A percentile compares a stretch with the other conserved stretches of the same genome.
phyloP scores from a whole-genome alignment of 2,888 invertebrate species.

The Eilema depressum region DNA sequence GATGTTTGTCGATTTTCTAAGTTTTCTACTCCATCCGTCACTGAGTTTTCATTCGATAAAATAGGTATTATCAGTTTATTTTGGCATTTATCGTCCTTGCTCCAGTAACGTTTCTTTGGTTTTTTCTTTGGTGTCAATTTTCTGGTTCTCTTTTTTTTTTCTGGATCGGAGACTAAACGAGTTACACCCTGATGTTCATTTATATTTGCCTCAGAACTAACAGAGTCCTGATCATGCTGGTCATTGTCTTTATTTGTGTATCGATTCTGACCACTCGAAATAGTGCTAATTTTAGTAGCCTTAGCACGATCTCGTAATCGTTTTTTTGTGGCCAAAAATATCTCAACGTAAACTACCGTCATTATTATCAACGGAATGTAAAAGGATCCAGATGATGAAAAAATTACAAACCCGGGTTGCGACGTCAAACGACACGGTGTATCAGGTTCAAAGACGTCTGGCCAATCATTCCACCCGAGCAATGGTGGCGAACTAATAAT shows the following conservation, averaged over 20 bases:
- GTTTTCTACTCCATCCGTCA: slow-evolving; percentile 76
- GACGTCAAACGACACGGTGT: slow-evolving; percentile 95
- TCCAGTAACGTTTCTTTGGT: slow-evolving; percentile 86
- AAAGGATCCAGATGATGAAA: slow-evolving; percentile 97
- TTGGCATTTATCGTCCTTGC: slow-evolving; percentile 80
- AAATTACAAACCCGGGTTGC: slow-evolving; percentile 96
- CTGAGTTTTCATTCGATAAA: slow-evolving; percentile 80
- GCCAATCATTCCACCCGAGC: slow-evolving; percentile 98
- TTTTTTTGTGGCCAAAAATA: slow-evolving; percentile 96
- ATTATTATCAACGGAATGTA: slow-evolving; percentile 97
- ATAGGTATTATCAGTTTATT: slow-evolving; percentile 83
- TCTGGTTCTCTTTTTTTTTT: slow-evolving; percentile 75
- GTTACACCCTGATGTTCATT: slow-evolving; percentile 88
- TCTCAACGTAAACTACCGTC: slow-evolving; percentile 98
- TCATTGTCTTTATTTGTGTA: slow-evolving; percentile 81
- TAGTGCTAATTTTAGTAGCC: slow-evolving; percentile 92
- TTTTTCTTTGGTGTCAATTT: slow-evolving; percentile 81
- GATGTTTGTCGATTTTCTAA: slow-evolving; percentile 78
- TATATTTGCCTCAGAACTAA: slow-evolving; percentile 94
- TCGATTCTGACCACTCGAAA: slow-evolving; percentile 82
- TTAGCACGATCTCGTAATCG: slow-evolving; percentile 94
- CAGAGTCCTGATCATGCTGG: slow-evolving; percentile 91
- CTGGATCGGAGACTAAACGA: slow-evolving; percentile 69
- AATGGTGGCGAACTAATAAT: slow-evolving; percentile 96
- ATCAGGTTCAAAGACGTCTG: slow-evolving; percentile 91